Evolutionary conservation across 2,797 vertebrate species (phyloP).

Genomic region (Pitangus sulphuratus): DNA sequence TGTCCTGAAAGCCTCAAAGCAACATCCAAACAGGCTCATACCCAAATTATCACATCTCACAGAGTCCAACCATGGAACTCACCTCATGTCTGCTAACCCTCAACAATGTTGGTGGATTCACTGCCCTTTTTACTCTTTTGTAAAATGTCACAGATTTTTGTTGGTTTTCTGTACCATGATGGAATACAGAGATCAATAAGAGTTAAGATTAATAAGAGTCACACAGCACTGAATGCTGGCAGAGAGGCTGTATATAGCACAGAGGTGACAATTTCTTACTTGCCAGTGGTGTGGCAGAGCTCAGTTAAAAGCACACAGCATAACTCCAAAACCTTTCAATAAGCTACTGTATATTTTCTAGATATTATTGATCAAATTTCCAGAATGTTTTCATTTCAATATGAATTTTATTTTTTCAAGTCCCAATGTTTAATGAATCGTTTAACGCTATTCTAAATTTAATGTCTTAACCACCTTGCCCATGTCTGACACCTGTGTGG

Average conservation of each 20-base stretch:
- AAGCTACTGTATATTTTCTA: background rate
- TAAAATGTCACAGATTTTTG: background rate
- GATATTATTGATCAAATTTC: background rate
- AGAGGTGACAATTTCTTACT: background rate
- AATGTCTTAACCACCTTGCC: constrained; percentile 7
- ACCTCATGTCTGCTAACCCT: background rate
- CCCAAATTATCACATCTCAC: background rate
- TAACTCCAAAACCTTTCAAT: background rate
- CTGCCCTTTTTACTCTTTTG: background rate
- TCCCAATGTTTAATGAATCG: background rate
- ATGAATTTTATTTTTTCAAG: background rate
- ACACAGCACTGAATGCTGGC: background rate
- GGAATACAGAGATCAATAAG: background rate
- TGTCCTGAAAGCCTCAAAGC: background rate
- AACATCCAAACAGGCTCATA: background rate
- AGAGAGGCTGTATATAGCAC: background rate
- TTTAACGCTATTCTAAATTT: background rate
- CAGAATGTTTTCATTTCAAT: background rate
- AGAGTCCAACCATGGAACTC: background rate
- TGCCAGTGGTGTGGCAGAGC: background rate
- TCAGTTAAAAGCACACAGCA: background rate
- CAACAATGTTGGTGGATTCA: background rate
- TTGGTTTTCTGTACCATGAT: background rate
- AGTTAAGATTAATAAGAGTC: background rate
- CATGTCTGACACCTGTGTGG: background rate